phyloP scores from a whole-genome alignment of 2,797 vertebrate species.

The Strix occidentalis region DNA sequence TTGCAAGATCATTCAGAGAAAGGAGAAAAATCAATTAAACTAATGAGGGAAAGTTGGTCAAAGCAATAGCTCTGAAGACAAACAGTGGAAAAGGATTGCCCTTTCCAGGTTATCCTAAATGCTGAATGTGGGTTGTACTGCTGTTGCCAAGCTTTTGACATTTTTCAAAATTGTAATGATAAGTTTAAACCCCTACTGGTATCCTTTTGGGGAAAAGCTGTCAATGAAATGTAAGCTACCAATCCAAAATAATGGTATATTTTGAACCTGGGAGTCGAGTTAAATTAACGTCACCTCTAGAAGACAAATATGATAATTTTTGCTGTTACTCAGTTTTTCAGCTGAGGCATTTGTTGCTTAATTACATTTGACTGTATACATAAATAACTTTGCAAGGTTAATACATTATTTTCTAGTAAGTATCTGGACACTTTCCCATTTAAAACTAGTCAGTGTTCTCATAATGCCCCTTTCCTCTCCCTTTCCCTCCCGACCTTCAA shows the following conservation, averaged over 20 bases:
- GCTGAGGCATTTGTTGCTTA: not conserved
- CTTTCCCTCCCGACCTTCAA: not conserved
- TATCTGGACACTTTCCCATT: not conserved
- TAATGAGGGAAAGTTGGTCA: not conserved
- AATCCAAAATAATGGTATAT: not conserved
- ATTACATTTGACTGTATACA: not conserved
- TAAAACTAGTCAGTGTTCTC: not conserved
- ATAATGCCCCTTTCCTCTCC: not conserved
- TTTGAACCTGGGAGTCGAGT: conserved; percentile 1
- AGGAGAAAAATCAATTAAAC: not conserved
- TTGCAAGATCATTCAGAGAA: not conserved
- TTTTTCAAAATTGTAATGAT: conserved; percentile 6
- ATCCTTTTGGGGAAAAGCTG: conserved; percentile 7
- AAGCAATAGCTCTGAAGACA: not conserved
- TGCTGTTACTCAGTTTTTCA: not conserved
- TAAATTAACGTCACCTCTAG: not conserved
- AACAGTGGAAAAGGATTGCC: not conserved
- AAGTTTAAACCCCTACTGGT: conserved; percentile 1
- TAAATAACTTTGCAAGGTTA: conserved; percentile 1
- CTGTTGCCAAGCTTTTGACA: not conserved
- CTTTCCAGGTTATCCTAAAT: not conserved
- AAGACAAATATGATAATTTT: not conserved
- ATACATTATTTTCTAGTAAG: not conserved
- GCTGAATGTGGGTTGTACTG: not conserved
- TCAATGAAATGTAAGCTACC: conserved; percentile 21